These are phyloP conservation scores for Phrynocephalus guinanensis DNA, from an alignment of 2,797 vertebrate genomes.

Conservation along the genomic window DNA sequence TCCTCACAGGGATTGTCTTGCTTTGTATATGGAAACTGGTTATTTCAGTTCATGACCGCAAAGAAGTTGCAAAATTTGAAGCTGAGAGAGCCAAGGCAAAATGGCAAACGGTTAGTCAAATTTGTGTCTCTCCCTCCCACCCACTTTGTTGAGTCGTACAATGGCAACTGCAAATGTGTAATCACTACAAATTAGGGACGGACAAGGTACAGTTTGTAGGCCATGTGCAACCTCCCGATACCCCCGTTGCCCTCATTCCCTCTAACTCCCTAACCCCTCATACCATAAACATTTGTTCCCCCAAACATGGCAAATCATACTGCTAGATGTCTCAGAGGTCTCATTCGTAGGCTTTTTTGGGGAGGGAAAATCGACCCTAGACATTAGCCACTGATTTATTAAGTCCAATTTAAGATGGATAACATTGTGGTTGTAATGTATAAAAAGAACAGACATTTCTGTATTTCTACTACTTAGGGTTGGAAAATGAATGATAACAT, in stretches of 20 bases:
- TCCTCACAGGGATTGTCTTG: slow-evolving; percentile 89
- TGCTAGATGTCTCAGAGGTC: no score
- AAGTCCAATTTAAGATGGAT: fast-evolving
- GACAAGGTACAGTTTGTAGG: no score
- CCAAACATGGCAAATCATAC: no score
- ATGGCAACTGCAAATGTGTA: background rate
- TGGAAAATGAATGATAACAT: background rate
- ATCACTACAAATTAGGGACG: no score
- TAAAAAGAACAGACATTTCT: slow-evolving; percentile 16
- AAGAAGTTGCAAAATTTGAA: slow-evolving; percentile 98
- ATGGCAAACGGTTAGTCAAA: slow-evolving; percentile 90
- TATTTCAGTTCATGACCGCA: slow-evolving; percentile 93
- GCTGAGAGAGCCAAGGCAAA: slow-evolving; percentile 92
- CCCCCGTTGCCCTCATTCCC: background rate
- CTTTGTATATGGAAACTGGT: slow-evolving; percentile 94
- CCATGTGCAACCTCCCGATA: no score
- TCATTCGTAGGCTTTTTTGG: no score
- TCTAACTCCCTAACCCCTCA: no score
- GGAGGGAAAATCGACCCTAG: no score
- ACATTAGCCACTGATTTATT: background rate
- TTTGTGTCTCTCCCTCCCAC: no score
- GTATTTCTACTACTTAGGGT: background rate
- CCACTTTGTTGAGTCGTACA: background rate
- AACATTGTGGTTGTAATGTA: background rate
- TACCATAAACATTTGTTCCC: no score